Conservation (phyloP, 2,888 invertebrate genomes). For the Lathronympha strigana region DNA sequence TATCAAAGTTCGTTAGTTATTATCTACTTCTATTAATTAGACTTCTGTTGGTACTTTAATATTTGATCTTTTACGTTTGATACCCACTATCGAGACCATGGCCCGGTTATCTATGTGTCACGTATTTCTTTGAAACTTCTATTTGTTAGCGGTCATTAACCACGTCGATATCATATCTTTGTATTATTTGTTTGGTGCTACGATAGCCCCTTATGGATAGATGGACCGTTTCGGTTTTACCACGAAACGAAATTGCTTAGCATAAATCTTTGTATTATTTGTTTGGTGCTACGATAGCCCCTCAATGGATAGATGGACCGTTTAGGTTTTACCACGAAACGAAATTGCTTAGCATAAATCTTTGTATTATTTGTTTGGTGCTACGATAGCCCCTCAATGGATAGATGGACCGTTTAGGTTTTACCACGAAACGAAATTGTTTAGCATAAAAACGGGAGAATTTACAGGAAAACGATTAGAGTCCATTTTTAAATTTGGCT, state of each 20-base stretch:
- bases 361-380: too few relatives aligned
- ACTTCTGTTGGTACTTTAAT: too few relatives aligned
- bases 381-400: conserved; percentile 4
- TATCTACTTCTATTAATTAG: too few relatives aligned
- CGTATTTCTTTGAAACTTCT: conserved; percentile 50
- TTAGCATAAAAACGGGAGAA: too few relatives aligned
- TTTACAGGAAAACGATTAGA: too few relatives aligned
- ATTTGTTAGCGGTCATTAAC: conserved; percentile 37
- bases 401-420: background rate
- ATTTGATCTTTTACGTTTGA: too few relatives aligned
- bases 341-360: background rate
- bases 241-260: background rate
- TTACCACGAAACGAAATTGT: background rate
- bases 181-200: conserved; percentile 8
- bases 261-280: too few relatives aligned
- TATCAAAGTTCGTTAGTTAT: too few relatives aligned
- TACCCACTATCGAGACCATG: background rate
- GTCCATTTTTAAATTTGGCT: too few relatives aligned
- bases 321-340: background rate
- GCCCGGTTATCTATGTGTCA: conserved; percentile 54
- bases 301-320: background rate
- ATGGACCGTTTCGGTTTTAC: background rate
- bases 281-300: background rate
- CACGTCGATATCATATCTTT: conserved; percentile 31
- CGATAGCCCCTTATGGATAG: conserved; percentile 18